Base-by-base conservation (phyloP, 2,888 invertebrate genomes). In the Falcaria lacertinaria region DNA sequence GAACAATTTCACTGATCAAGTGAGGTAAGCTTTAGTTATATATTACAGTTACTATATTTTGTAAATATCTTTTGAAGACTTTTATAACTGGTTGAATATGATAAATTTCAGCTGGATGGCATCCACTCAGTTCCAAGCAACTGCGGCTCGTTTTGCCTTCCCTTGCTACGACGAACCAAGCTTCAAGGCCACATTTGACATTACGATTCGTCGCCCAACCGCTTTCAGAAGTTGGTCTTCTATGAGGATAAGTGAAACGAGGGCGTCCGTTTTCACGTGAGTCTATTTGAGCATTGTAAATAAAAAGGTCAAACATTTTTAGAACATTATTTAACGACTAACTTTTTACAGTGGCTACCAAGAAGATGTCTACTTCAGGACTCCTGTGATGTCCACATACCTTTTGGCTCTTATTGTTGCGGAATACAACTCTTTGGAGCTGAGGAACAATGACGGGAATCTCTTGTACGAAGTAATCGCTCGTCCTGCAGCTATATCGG, bases 101-200 rank as follows among this genome's bases (percentile, higher is more conserved):
- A n/a, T n/a, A n/a, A n/a, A n/a, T 68, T 67, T 15, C 44, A 91
- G 91, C 33, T 91, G 88, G 89, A 80, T 92, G 71, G 93, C 92
- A 0, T 89, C 93, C 0, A 94, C 94, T 0, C 94, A 94, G 60
- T 94, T 94, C 64, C 90, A 94, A 76, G 89, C 93, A 0, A 91
- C 92, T 1, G 80, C 92, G 45, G 94, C 94, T 0, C 91, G 95
- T 15, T 86, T 85, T 53, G 95, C 93, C 0, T 95, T 96, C 72
- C 96, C 96, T 16, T 93, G 94, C 59, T 95, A 95, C 59, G 96
- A 96, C 62, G 94, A 96, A 56, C 96, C 96, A 0, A 91, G 91
- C n/a, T 94, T 94, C 67, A 96, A 96, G 67, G 94, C 96, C 0
- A 92, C 89, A 4, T 96, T 96, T 53, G 80, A 89, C 11, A 89